Base-by-base conservation (phyloP, 2,888 invertebrate genomes). In the Eupithecia centaureata region DNA sequence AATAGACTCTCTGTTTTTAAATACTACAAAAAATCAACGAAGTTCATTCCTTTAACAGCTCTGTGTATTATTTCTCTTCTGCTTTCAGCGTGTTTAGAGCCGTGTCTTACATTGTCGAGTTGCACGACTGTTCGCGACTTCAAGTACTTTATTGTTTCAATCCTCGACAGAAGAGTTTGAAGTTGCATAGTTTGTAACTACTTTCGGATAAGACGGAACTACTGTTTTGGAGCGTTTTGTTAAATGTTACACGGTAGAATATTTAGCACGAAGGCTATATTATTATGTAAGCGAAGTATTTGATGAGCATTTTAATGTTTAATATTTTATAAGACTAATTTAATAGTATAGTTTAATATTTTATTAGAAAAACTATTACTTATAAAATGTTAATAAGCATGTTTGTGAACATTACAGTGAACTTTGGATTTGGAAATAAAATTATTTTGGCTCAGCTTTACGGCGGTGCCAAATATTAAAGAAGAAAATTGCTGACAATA, bases 51-150 rank as follows among this genome's bases (percentile, higher is more conserved):
- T n/a, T 35, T 13, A 5, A 35, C 18, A 51, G 52, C 52, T 52
- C 27, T 27, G 12, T 4, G 0, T 15, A 60, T 18, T 32, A 57
- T 58, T 47, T 25, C 54, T n/a, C 22, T 32, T 63, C 47, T 54
- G 8, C 10, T 15, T 12, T 28, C 28, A 15, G 63, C 25, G 35
- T 58, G 51, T 58, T 57, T 28, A 54, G 25, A 65, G 57, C 58
- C 28, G 27, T 56, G 63, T 67, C 38, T 42, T 66, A 72, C 74
- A 65, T 65, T 54, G 65, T 68, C 35, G 60, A 33, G 38, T 61
- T 42, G 18, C 67, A 68, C 27, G 59, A 47, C 61, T 65, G 68
- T 61, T 61, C 47, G 27, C 8, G 59, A 63, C 69, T 61, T 54
- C 33, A 62, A 65, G 28, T 58, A 60, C 58, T 68, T 52, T 68